Percentiles rank a stretch among this genome's conserved stretches.
Evolutionary conservation across 2,113 vertebrate genomes (phyloP).

Genomic region (Barnardius zonarius): DNA sequence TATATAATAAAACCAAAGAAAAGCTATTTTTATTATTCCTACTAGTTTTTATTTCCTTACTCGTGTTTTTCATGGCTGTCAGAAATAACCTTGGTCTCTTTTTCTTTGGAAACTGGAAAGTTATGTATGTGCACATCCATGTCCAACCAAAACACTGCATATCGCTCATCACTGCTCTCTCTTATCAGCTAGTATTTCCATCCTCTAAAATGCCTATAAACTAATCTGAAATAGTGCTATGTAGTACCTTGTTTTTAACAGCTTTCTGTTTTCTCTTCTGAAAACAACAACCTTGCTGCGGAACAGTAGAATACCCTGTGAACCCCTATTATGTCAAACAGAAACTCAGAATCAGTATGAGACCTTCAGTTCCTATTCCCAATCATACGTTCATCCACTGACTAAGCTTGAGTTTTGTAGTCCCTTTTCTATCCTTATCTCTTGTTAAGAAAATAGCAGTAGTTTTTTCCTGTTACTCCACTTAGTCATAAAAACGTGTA

Average conservation of each 20-base stretch:
- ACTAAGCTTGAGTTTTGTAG: background rate
- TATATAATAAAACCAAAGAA: background rate
- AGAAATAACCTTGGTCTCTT: background rate
- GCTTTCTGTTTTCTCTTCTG: background rate
- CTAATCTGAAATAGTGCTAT: background rate
- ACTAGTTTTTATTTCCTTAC: background rate
- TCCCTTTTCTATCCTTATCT: background rate
- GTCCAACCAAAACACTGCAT: accelerated
- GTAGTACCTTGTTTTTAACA: background rate
- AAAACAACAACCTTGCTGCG: background rate
- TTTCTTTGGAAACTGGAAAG: background rate
- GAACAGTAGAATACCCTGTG: background rate
- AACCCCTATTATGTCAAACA: background rate
- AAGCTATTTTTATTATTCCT: background rate
- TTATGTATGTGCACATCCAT: background rate
- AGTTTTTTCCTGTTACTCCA: background rate
- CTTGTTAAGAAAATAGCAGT: background rate
- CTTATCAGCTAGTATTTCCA: background rate
- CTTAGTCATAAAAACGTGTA: background rate
- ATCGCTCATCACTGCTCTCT: background rate
- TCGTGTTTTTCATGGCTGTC: background rate
- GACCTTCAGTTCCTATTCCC: background rate
- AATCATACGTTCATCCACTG: background rate
- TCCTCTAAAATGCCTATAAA: background rate
- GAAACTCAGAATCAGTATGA: background rate